Evolutionary conservation across 2,888 invertebrate genomes (phyloP), one percentile per base, ranked within the genome.

Genomic region (Brachyptera risi): DNA sequence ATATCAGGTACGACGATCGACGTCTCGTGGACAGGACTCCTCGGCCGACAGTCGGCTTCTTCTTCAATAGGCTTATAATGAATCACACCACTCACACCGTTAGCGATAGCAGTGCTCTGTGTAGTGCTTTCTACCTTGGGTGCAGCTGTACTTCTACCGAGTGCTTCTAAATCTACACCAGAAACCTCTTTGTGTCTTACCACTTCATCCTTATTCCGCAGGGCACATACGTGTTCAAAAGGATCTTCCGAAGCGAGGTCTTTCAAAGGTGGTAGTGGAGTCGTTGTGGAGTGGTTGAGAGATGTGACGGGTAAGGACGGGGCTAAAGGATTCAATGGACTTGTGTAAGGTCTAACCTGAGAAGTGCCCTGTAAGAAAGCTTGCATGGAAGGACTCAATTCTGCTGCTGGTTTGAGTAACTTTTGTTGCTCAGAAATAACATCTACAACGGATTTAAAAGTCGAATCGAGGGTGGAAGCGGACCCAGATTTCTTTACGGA

Each of bases 401-500:
- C 83, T 0, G 85, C 80, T 0, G 90, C 88, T 0, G 91, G 90
- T 73, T 91, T 88, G 40, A 93, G 74, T 67, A 92, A 76, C 71
- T 92, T 93, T 70, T 94, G 94, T 71, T 92, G 90, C 71, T 93
- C 92, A 0, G 91, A 88, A 63, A 94, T 94, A 68, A 87, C 88
- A 35, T 88, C 89, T 66, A 91, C 85, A 71, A 94, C 87, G 63
- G 87, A 89, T 75, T 90, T 87, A 61, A 94, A 83, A 73, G 89
- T 90, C 4, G 88, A 90, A 72, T 93, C 92, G 38, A 93, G 80
- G 64, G 89, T 88, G 0, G 92, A 88, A 4, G 91, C 87, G 59
- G 90, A 90, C 58, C 89, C 90, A 0, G 91, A 91, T 71, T 90
- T 90, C 67, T 88, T 83, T 23, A 92, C 88, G 23, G 85, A 81